Evolutionary conservation across 1,140 invertebrate species (phyloP).

Genomic region (Scaptomyza pallida): DNA sequence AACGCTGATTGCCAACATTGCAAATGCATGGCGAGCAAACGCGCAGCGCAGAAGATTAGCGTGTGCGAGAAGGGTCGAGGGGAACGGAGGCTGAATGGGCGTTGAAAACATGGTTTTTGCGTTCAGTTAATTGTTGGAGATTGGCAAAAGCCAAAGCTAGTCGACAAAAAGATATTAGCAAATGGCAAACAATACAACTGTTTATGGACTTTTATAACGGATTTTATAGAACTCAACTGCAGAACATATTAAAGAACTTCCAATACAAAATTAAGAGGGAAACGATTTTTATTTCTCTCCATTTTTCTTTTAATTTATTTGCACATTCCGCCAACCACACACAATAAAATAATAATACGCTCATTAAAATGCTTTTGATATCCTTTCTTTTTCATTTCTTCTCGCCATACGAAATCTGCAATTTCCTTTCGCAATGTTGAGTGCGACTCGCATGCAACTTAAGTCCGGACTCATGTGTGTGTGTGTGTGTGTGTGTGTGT

Average conservation of each 20-base stretch:
- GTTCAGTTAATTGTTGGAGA: constrained; percentile 27
- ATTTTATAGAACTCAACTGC: too few relatives aligned
- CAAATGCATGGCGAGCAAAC: constrained; percentile 41
- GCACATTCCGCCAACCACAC: neutral
- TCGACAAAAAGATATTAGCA: too few relatives aligned
- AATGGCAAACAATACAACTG: too few relatives aligned
- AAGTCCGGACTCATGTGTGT: neutral
- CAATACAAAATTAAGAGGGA: too few relatives aligned
- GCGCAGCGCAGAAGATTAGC: neutral
- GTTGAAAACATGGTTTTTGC: constrained; percentile 28
- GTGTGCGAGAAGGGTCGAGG: too few relatives aligned
- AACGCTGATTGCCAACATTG: constrained; percentile 54
- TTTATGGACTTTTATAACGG: too few relatives aligned
- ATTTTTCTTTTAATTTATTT: neutral
- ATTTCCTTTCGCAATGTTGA: neutral
- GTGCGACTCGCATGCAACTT: neutral
- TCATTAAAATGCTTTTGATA: neutral
- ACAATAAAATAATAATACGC: neutral
- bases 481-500: too few relatives aligned
- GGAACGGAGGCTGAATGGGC: neutral
- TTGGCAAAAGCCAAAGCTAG: neutral
- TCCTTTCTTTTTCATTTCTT: neutral
- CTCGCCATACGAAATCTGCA: neutral
- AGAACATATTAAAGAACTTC: too few relatives aligned
- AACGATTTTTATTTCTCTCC: too few relatives aligned